phyloP scores from a whole-genome alignment of 2,113 vertebrate genomes.

The Loxodonta africana region DNA sequence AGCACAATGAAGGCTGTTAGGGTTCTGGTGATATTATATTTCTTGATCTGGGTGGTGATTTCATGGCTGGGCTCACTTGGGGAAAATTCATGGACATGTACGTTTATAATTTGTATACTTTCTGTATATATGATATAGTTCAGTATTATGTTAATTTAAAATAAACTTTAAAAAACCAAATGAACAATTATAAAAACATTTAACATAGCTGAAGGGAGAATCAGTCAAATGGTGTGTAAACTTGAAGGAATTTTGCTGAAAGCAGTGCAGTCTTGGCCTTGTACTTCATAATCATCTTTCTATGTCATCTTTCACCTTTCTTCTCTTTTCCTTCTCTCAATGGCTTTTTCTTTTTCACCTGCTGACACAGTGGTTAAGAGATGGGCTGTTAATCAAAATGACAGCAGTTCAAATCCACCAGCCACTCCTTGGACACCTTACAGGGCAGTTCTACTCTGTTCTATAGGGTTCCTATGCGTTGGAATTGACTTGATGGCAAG shows the following conservation, averaged over 20 bases:
- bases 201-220: background rate
- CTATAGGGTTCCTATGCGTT: no score
- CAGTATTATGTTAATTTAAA: background rate
- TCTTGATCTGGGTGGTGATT: background rate
- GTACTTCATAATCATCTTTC: background rate
- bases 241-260: background rate
- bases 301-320: background rate
- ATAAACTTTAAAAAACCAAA: background rate
- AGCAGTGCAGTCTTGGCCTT: background rate
- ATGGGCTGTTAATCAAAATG: no score
- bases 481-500: no score
- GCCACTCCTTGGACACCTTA: no score
- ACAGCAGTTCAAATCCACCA: no score
- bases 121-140: background rate
- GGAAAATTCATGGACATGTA: background rate
- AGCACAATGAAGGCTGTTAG: background rate
- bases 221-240: background rate
- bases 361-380: background rate
- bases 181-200: background rate
- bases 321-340: background rate
- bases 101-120: background rate
- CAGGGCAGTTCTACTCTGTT: no score
- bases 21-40: background rate
- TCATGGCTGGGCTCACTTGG: background rate
- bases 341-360: background rate